Conservation (phyloP, 2,113 vertebrate genomes). For the Grammomys surdaster region DNA sequence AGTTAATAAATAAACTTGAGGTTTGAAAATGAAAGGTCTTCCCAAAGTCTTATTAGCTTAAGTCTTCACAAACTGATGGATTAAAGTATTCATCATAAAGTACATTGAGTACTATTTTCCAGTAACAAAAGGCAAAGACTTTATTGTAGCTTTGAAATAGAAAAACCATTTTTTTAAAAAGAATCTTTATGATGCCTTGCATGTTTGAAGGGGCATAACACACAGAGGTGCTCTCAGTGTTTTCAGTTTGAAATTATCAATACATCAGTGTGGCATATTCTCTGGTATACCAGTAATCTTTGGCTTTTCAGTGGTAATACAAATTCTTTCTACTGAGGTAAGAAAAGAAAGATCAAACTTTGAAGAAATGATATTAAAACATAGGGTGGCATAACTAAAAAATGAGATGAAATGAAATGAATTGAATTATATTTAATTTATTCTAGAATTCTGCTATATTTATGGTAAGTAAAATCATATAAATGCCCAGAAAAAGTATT, state of each 20-base stretch:
- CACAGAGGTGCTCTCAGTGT: neutral
- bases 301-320: neutral
- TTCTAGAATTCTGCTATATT: neutral
- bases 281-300: neutral
- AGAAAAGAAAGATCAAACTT: neutral
- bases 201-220: neutral
- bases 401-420: neutral
- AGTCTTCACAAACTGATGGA: neutral
- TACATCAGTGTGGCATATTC: neutral
- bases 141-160: neutral
- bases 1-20: neutral
- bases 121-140: neutral
- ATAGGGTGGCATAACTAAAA: neutral
- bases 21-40: neutral
- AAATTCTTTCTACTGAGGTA: neutral
- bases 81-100: neutral
- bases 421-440: neutral
- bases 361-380: slow-evolving; percentile 18
- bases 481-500: neutral
- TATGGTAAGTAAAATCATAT: neutral
- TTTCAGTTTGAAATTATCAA: neutral
- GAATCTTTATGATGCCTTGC: accelerated
- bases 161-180: accelerated
- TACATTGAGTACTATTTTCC: neutral
- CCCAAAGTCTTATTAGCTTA: neutral